These are phyloP conservation scores for Scaptomyza tumidula DNA, from an alignment of 2,888 invertebrate genomes.

Conservation along the genomic window DNA sequence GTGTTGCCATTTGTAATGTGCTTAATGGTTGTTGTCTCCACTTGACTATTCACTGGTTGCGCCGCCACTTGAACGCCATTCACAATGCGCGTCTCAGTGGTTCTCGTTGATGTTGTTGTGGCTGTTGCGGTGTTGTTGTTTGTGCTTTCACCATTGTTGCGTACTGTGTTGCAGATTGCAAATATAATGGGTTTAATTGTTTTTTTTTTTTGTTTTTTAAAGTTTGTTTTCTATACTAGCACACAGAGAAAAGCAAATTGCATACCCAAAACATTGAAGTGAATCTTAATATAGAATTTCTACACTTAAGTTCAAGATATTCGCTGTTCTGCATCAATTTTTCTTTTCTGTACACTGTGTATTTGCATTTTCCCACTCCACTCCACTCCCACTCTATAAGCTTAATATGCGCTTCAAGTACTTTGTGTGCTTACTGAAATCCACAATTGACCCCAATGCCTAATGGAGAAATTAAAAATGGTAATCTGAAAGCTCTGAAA, in stretches of 20 bases:
- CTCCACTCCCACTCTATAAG: background rate
- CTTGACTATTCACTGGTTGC: background rate
- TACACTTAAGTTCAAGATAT: too few species aligned
- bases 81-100: constrained; percentile 27
- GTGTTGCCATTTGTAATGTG: constrained; percentile 27
- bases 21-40: constrained; percentile 4
- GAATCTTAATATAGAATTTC: too few species aligned
- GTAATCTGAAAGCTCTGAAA: too few species aligned
- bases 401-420: constrained; percentile 25
- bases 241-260: constrained; percentile 1
- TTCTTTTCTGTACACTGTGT: constrained; percentile 3
- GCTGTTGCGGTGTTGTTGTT: constrained; percentile 27
- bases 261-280: background rate
- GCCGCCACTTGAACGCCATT: constrained; percentile 8
- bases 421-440: background rate
- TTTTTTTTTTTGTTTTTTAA: background rate
- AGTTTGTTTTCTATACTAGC: background rate
- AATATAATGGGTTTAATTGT: background rate
- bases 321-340: too few species aligned
- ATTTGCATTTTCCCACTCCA: background rate
- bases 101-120: constrained; percentile 48
- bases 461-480: background rate
- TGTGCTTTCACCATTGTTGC: constrained; percentile 56
- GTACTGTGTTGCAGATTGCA: constrained; percentile 56
- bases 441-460: background rate